Evolutionary conservation across 2,113 vertebrate genomes (phyloP).

Genomic region (Nanorana parkeri): DNA sequence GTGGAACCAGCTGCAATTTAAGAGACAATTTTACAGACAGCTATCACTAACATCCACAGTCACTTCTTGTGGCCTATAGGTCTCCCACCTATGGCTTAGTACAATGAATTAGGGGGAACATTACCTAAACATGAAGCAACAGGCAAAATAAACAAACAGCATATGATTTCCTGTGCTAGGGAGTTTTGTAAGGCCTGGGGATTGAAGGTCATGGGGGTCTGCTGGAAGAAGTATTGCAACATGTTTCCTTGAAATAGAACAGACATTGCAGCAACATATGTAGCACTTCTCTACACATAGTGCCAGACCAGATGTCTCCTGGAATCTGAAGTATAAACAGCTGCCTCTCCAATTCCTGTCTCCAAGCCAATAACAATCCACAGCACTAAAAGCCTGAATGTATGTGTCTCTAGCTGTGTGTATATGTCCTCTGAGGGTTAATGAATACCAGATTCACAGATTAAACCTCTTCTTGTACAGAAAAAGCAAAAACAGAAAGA

Average conservation of each 20-base stretch:
- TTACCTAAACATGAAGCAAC: background rate
- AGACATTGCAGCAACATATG: constrained; percentile 30
- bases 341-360: constrained; percentile 43
- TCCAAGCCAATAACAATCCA: constrained; percentile 52
- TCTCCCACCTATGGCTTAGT: too few species aligned
- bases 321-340: constrained; percentile 55
- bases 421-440: constrained; percentile 41
- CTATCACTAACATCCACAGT: too few species aligned
- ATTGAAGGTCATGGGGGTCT: constrained; percentile 31
- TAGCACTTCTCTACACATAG: constrained; percentile 23
- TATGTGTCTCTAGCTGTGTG: constrained; percentile 42
- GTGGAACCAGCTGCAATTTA: too few species aligned
- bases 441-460: constrained; percentile 46
- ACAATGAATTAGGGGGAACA: background rate
- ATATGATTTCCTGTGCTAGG: constrained; percentile 41
- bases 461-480: constrained; percentile 5
- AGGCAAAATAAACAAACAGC: constrained; percentile 7
- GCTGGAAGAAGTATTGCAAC: constrained; percentile 42
- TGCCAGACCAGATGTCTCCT: constrained; percentile 51
- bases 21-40: too few species aligned
- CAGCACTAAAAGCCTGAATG: background rate
- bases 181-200: constrained; percentile 4
- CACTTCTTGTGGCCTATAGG: too few species aligned
- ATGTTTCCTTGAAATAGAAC: constrained; percentile 31
- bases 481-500: background rate